Conservation (phyloP, 1,140 invertebrate species). For the Druon quercuslanigerum region DNA sequence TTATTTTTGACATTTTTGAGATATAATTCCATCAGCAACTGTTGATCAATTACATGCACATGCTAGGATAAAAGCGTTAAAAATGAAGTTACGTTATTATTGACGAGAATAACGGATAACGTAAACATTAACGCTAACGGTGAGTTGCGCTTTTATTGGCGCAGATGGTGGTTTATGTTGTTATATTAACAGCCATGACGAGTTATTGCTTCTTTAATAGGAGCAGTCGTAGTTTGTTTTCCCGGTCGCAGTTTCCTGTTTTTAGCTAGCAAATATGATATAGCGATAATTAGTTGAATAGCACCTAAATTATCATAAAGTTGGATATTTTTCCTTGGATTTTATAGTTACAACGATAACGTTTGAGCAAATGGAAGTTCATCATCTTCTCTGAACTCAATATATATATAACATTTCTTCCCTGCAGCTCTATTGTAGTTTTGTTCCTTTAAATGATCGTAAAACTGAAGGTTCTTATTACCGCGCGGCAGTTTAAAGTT, state of each 20-base stretch:
- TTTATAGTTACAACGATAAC: background rate
- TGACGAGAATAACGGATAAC: too few relatives aligned
- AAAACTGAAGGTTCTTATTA: conserved; percentile 10
- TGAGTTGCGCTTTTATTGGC: too few relatives aligned
- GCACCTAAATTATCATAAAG: background rate
- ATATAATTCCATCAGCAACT: too few relatives aligned
- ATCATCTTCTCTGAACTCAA: background rate
- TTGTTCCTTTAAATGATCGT: conserved; percentile 29
- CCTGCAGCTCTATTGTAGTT: conserved; percentile 1
- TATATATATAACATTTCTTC: background rate
- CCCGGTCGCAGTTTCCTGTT: background rate
- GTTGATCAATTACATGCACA: too few relatives aligned
- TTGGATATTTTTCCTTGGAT: background rate
- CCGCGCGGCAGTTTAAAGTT: too few relatives aligned
- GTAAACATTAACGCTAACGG: too few relatives aligned
- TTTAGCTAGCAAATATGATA: background rate
- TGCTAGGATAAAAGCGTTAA: too few relatives aligned
- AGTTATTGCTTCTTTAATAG: too few relatives aligned
- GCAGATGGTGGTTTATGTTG: too few relatives aligned
- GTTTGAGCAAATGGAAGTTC: background rate
- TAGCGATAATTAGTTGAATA: conserved; percentile 6
- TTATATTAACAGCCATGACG: too few relatives aligned
- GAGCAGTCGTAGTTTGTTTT: background rate
- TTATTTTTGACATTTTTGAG: too few relatives aligned
- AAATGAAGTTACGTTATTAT: too few relatives aligned